A percentile compares a stretch with the other conserved stretches of the same genome.
phyloP scores from a whole-genome alignment of 2,888 invertebrate species.

The Liodrosophila aerea region DNA sequence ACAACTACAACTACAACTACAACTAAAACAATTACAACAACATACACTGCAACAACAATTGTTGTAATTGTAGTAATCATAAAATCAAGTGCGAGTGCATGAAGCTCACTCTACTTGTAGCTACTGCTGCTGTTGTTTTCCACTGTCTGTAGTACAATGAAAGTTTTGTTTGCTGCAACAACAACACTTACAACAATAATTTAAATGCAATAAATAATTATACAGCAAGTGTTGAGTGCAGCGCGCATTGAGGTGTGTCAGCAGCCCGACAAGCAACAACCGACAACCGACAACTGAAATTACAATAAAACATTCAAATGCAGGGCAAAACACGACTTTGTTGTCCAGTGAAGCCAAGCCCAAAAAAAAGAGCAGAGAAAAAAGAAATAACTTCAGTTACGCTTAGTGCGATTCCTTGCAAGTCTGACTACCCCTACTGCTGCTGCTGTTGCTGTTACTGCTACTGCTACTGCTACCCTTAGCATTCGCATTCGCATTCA shows the following conservation, averaged over 20 bases:
- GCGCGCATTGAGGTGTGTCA: slow-evolving; percentile 75
- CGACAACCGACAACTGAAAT: slow-evolving; percentile 43
- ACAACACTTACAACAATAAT: slow-evolving; percentile 65
- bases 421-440: slow-evolving; percentile 8
- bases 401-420: slow-evolving; percentile 4
- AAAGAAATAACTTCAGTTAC: slow-evolving; percentile 19
- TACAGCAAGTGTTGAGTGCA: slow-evolving; percentile 77
- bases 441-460: slow-evolving; percentile 2
- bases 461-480: not conserved
- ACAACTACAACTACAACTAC: slow-evolving; percentile 22
- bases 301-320: slow-evolving; percentile 61
- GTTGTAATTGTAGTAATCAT: slow-evolving; percentile 73
- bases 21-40: slow-evolving; percentile 27
- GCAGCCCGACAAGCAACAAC: slow-evolving; percentile 38
- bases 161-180: slow-evolving; percentile 61
- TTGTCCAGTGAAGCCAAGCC: slow-evolving; percentile 45
- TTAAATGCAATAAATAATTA: slow-evolving; percentile 80
- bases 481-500: not conserved
- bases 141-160: slow-evolving; percentile 35
- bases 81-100: slow-evolving; percentile 76
- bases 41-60: slow-evolving; percentile 23
- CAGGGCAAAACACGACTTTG: slow-evolving; percentile 32
- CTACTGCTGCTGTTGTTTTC: slow-evolving; percentile 22
- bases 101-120: slow-evolving; percentile 29
- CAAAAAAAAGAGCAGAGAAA: slow-evolving; percentile 28